A percentile compares a stretch with the other conserved stretches of the same genome.
Conservation (phyloP, 2,888 invertebrate genomes). For the Willowsia nigromaculata region DNA sequence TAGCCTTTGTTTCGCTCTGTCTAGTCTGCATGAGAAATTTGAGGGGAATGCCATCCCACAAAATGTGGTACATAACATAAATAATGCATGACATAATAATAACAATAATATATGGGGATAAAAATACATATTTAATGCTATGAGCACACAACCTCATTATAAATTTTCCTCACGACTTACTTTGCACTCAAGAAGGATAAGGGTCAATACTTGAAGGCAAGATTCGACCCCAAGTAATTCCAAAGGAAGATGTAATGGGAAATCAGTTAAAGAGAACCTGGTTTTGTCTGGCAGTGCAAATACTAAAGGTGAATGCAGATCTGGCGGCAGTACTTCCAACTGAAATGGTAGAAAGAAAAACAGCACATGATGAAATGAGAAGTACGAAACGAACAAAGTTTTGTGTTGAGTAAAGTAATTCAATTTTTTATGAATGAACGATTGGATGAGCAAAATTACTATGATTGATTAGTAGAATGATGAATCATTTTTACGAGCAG, state of each 20-base stretch:
- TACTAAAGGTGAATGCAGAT: conserved; percentile 89
- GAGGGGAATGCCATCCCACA: neutral
- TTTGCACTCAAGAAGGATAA: conserved; percentile 98
- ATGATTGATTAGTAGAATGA: conserved; percentile 2
- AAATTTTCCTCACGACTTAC: conserved; percentile 80
- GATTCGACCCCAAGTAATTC: conserved; percentile 98
- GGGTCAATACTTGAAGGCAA: conserved; percentile 96
- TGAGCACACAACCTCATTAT: neutral
- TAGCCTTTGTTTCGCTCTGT: neutral
- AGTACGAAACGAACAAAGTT: neutral
- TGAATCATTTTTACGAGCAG: neutral
- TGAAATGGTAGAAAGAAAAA: conserved; percentile 80
- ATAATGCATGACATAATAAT: conserved; percentile 8
- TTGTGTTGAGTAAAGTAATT: neutral
- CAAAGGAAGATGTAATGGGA: conserved; percentile 97
- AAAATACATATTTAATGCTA: neutral
- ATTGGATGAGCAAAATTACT: neutral
- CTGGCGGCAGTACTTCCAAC: conserved; percentile 92
- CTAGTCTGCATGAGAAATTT: neutral
- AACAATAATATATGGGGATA: too few relatives aligned
- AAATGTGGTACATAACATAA: neutral
- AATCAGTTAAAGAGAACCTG: conserved; percentile 97
- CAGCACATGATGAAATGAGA: neutral
- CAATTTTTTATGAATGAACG: conserved; percentile 5
- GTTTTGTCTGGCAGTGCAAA: conserved; percentile 99